These are phyloP conservation scores for Protophormia terraenovae DNA, from an alignment of 2,888 invertebrate species.

Conservation along the genomic window DNA sequence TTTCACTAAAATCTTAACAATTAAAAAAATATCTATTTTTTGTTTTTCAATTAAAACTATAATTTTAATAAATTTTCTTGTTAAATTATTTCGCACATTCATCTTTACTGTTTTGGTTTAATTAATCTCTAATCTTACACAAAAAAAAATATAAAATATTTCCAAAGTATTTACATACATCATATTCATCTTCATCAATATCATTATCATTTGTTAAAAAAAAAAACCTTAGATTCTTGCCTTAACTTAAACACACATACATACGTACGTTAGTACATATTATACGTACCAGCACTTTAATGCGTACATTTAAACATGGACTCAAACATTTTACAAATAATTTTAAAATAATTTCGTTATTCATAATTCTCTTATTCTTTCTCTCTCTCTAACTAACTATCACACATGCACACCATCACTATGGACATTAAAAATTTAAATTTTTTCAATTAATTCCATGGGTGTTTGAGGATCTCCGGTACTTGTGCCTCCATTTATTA, in stretches of 20 bases:
- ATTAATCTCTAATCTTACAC: slow-evolving; percentile 40
- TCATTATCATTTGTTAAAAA: slow-evolving; percentile 5
- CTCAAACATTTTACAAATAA: slow-evolving; percentile 3
- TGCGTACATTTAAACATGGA: neutral
- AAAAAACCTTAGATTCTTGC: slow-evolving; percentile 24
- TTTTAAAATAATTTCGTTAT: slow-evolving; percentile 16
- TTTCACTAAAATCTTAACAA: slow-evolving; percentile 41
- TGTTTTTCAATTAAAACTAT: slow-evolving; percentile 16
- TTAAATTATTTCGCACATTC: slow-evolving; percentile 4
- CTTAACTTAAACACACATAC: slow-evolving; percentile 17
- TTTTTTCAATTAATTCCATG: slow-evolving; percentile 72
- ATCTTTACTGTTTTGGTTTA: neutral
- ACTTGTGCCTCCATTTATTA: slow-evolving; percentile 67
- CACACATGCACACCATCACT: slow-evolving; percentile 28
- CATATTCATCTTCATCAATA: neutral
- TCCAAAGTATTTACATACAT: slow-evolving; percentile 41
- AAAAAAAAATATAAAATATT: slow-evolving; percentile 42
- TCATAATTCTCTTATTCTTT: neutral
- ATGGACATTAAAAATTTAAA: slow-evolving; percentile 35
- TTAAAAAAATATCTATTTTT: slow-evolving; percentile 26
- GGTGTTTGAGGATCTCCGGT: slow-evolving; percentile 78
- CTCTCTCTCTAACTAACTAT: slow-evolving; percentile 27
- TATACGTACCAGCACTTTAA: neutral
- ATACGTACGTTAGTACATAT: neutral
- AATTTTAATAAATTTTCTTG: slow-evolving; percentile 9